Evolutionary conservation across 2,113 vertebrate genomes (phyloP), one percentile per base, ranked within the genome.

Genomic region (Callipepla californica): DNA sequence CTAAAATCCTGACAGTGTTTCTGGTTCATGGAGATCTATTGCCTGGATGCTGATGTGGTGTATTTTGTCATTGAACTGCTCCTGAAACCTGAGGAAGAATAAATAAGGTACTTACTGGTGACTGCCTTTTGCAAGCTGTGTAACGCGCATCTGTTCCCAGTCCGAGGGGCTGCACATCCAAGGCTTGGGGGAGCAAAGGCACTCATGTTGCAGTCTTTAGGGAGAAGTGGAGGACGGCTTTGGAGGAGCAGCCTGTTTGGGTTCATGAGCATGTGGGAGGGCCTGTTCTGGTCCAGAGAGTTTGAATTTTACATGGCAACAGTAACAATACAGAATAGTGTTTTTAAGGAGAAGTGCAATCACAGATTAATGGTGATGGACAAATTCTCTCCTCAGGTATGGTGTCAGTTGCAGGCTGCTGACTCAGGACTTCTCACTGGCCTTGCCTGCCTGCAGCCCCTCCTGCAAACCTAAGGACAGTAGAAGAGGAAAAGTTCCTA

Each of bases 1-100:
- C 51, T 28, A 1, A 11, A 25, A 34, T 47, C 58, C 23, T 0
- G 0, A 38, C 8, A 23, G 22, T 13, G 25, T 40, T 85, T 36
- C 36, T 85, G 50, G 26, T 53, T 62, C 59, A n/a, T 53, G 7
- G 34, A 44, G 4, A 87, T 11, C 17, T 5, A 13, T 42, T 48
- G 26, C 51, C 36, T 58, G 14, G 9, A 12, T 36, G 23, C 18
- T 55, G 34, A 36, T 38, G 53, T 19, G 19, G 32, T 21, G 4
- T 44, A 40, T 15, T 80, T 79, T 74, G 50, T 67, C 44, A 47
- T 82, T 6, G 15, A 82, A 53, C 17, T 80, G 17, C 25, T 61
- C 22, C 63, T 83, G 55, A 82, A 83, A n/a, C 76, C 44, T 8
- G 47, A 85, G 78, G 32, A 30, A 38, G 44, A 80, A 5, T 57